Conservation (phyloP, 2,888 invertebrate species). For the Dryomyza anilis region DNA sequence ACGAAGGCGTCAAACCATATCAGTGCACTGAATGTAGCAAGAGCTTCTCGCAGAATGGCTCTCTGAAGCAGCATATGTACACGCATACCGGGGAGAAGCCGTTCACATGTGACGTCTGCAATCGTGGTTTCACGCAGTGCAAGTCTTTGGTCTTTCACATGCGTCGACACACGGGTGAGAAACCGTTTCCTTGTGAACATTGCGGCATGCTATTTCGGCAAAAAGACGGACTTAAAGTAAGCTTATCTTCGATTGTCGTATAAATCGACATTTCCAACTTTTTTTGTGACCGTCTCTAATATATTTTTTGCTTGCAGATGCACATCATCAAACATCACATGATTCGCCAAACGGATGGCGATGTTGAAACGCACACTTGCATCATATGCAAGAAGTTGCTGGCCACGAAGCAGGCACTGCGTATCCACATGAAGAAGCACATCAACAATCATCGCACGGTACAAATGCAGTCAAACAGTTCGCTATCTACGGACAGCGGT, state of each 20-base stretch:
- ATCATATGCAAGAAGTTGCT: slow-evolving; percentile 45
- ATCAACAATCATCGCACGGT: slow-evolving; percentile 29
- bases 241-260: neutral
- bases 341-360: slow-evolving; percentile 28
- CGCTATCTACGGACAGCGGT: neutral
- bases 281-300: neutral
- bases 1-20: slow-evolving; percentile 49
- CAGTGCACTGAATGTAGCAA: slow-evolving; percentile 48
- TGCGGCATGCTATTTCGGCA: slow-evolving; percentile 52
- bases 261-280: no score
- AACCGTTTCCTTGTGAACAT: slow-evolving; percentile 51
- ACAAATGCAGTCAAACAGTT: neutral
- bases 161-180: slow-evolving; percentile 53
- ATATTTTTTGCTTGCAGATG: slow-evolving; percentile 34
- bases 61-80: slow-evolving; percentile 52
- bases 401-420: slow-evolving; percentile 42
- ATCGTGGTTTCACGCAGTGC: slow-evolving; percentile 51
- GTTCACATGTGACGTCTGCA: slow-evolving; percentile 48
- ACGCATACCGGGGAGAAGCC: slow-evolving; percentile 54
- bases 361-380: slow-evolving; percentile 40
- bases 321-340: slow-evolving; percentile 48
- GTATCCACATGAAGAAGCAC: slow-evolving; percentile 49
- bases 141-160: slow-evolving; percentile 53
- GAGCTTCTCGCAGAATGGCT: slow-evolving; percentile 52
- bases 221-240: slow-evolving; percentile 53